Conservation (phyloP, 35 echinoderm and acorn worm genomes). For the Anneissia japonica region DNA sequence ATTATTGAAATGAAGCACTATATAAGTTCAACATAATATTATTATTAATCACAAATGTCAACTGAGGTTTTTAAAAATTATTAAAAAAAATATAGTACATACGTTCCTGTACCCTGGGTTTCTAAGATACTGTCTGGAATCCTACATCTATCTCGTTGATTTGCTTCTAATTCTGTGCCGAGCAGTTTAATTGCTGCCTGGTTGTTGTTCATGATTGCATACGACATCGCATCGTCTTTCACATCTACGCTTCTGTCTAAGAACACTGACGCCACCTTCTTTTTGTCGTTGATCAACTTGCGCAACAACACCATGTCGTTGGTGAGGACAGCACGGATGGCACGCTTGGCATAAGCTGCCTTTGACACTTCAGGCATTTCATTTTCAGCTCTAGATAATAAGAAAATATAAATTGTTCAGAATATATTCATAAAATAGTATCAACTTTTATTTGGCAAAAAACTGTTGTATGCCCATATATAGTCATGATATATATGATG, state of each 20-base stretch:
- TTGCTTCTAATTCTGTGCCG: neutral
- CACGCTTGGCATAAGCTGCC: conserved; percentile 58
- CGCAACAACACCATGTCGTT: conserved; percentile 55
- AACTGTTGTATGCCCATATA: neutral
- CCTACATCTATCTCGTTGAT: neutral
- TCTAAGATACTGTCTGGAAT: conserved; percentile 16
- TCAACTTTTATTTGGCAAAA: neutral
- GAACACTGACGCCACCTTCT: conserved; percentile 58
- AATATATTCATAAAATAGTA: no score
- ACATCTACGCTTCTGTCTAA: conserved; percentile 45
- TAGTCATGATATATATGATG: no score
- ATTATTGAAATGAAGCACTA: no score
- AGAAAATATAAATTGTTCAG: neutral
- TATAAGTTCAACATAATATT: neutral
- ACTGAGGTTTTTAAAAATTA: neutral
- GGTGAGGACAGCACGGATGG: conserved; percentile 83
- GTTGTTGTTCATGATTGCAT: conserved; percentile 66
- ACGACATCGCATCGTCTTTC: conserved; percentile 39
- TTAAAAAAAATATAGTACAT: conserved; percentile 12
- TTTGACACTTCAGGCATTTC: conserved; percentile 67
- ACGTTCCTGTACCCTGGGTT: conserved; percentile 73
- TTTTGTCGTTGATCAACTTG: conserved; percentile 42
- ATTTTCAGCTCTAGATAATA: conserved; percentile 57
- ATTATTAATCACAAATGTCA: neutral
- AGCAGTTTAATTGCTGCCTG: conserved; percentile 51